Conservation (phyloP, 1,140 invertebrate genomes). For the Cataglyphis hispanica region DNA sequence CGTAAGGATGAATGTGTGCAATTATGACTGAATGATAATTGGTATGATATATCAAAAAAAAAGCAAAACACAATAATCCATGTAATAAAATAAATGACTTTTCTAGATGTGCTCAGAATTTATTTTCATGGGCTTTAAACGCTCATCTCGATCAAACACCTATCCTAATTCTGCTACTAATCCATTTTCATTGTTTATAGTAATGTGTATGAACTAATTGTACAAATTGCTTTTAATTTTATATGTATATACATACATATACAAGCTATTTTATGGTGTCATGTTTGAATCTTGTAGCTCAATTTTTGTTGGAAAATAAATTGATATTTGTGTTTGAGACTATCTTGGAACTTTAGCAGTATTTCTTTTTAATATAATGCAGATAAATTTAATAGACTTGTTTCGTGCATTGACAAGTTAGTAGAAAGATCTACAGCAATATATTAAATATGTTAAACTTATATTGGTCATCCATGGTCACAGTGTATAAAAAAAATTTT, state of each 20-base stretch:
- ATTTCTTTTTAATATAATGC: conserved; percentile 27
- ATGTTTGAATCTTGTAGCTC: conserved; percentile 30
- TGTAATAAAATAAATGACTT: conserved; percentile 84
- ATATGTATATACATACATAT: conserved; percentile 30
- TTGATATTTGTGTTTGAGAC: conserved; percentile 19
- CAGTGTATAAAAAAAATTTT: conserved; percentile 6
- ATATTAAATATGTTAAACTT: conserved; percentile 14
- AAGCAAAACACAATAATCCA: conserved; percentile 71
- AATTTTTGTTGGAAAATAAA: conserved; percentile 56
- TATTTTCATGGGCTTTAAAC: conserved; percentile 51
- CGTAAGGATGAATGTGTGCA: conserved; percentile 80
- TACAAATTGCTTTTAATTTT: conserved; percentile 44
- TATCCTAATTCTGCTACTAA: conserved; percentile 33
- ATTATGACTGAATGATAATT: conserved; percentile 80
- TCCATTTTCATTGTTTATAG: conserved; percentile 6
- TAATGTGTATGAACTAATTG: conserved; percentile 12
- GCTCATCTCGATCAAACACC: neutral
- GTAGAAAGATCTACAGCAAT: neutral
- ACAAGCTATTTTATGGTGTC: conserved; percentile 37
- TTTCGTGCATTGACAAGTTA: neutral
- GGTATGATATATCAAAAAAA: conserved; percentile 77
- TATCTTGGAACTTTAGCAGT: neutral
- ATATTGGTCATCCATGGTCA: neutral
- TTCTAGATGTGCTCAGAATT: conserved; percentile 78
- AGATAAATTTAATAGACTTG: neutral